Base-by-base conservation (phyloP, 2,113 vertebrate species). In the Plestiodon gilberti region DNA sequence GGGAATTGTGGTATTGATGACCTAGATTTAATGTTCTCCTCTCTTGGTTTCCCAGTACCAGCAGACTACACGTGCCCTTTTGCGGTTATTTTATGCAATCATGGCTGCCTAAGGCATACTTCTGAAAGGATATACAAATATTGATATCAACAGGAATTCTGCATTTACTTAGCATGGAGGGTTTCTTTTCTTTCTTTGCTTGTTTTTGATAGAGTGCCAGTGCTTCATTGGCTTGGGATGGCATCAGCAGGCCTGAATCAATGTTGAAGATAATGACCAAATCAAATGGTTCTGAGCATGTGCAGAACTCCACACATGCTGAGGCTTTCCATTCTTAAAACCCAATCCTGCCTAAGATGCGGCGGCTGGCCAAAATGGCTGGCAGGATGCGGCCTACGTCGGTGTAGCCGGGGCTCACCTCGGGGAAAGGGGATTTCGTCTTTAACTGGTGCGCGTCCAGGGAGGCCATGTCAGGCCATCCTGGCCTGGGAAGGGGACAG, bases 21-120 rank as follows among this genome's bases (percentile, higher is more conserved):
- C 78, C 43, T 94, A 85, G 85, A 87, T 71, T 23, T 65, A 82
- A 71, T 86, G 85, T 93, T 92, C 90, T 76, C 85, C 40, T 48
- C 89, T 77, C 67, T 64, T 81, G 83, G 71, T 82, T 2, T 81
- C 78, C 80, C 57, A 17, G 0, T 40, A 82, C 35, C 85, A 89
- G 91, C 69, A 93, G 90, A 82, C 43, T 88, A 84, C 85, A 84
- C 92, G 82, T 82, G 87, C 78, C 48, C 35, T 87, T 78, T 48
- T 30, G n/a, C 40, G 84, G 83, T 83, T 87, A 62, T 59, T 30
- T 30, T 65, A n/a, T 38, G 73, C 57, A 77, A 11, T 48, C 35
- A 11, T 69, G 48, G 1, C 5, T 78, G 86, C 87, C 65, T 6
- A 62, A 89, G 55, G n/a, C 35, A 74, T 25, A 13, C 3, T 76